phyloP scores from a whole-genome alignment of 2,113 vertebrate genomes.

The Rhinogobius similis region DNA sequence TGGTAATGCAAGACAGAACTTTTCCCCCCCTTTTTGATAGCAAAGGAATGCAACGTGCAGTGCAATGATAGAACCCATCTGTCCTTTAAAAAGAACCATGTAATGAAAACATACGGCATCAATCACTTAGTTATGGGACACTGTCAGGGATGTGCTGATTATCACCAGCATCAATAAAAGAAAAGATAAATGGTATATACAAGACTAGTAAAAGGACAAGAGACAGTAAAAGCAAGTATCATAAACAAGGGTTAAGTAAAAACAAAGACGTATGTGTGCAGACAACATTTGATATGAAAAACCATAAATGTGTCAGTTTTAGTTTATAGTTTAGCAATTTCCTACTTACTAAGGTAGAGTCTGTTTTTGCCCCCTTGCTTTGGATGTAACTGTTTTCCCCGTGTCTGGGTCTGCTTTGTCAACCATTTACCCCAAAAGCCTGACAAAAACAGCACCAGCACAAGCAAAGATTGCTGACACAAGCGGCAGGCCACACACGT shows the following conservation, averaged over 20 bases:
- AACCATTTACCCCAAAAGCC: not conserved
- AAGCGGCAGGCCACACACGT: not conserved
- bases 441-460: not conserved
- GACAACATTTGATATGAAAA: not conserved
- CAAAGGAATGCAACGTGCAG: not conserved
- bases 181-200: not conserved
- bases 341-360: not conserved
- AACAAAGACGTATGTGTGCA: not conserved
- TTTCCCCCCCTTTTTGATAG: not conserved
- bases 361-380: not conserved
- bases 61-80: not conserved
- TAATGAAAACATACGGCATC: not conserved
- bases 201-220: not conserved
- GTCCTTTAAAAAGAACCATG: not conserved
- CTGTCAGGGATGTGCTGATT: not conserved
- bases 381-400: not conserved
- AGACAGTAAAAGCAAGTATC: not conserved
- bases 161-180: not conserved
- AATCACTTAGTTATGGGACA: not conserved
- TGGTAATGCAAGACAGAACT: not conserved
- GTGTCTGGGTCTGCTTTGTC: not conserved
- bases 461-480: not conserved
- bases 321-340: not conserved
- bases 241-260: not conserved
- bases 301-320: no score